Conservation (phyloP, 2,888 invertebrate species). For the Campaea margaritaria region DNA sequence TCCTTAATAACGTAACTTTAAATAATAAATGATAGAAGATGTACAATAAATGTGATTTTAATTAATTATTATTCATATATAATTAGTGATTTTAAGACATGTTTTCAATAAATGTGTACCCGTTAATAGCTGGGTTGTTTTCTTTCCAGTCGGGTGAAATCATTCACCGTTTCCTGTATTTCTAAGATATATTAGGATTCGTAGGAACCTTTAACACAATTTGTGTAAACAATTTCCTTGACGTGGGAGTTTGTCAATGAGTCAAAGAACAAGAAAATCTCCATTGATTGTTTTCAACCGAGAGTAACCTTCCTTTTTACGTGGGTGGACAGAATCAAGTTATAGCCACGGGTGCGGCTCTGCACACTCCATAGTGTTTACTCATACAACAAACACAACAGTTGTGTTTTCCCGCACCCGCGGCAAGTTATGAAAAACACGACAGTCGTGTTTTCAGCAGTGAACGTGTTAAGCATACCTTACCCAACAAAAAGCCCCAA, state of each 20-base stretch:
- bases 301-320: slow-evolving; percentile 18
- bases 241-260: slow-evolving; percentile 18
- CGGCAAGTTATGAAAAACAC: too few species aligned
- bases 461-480: too few species aligned
- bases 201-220: background rate
- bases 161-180: background rate
- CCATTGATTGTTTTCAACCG: slow-evolving; percentile 8
- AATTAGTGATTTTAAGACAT: slow-evolving; percentile 37
- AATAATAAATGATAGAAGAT: background rate
- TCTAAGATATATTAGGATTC: too few species aligned
- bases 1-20: too few species aligned
- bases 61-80: background rate
- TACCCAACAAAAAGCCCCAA: too few species aligned
- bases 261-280: slow-evolving; percentile 19
- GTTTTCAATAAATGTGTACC: slow-evolving; percentile 57
- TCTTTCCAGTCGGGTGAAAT: background rate
- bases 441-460: too few species aligned
- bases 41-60: slow-evolving; percentile 8
- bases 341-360: too few species aligned
- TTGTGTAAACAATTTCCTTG: slow-evolving; percentile 2
- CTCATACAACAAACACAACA: too few species aligned
- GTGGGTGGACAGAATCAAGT: background rate
- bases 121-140: slow-evolving; percentile 34
- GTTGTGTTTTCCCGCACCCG: too few species aligned
- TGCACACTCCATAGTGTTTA: too few species aligned